phyloP scores from a whole-genome alignment of 1,140 invertebrate genomes.

The Latrodectus geometricus region DNA sequence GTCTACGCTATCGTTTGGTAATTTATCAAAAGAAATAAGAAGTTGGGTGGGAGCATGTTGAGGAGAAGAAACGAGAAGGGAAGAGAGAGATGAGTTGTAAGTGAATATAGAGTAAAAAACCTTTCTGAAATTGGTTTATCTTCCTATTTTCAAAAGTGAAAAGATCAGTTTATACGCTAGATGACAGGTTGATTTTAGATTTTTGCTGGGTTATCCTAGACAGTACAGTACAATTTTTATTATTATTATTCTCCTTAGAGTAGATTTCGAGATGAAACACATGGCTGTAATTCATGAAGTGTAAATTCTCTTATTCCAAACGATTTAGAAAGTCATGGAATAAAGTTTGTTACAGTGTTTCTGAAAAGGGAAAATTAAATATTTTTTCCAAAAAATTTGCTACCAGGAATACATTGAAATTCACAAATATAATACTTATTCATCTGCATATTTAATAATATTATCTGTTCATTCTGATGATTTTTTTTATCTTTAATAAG shows the following conservation, averaged over 20 bases:
- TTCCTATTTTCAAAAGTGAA: background rate
- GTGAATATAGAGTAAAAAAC: slow-evolving; percentile 52
- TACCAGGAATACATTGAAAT: no score
- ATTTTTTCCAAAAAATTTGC: no score
- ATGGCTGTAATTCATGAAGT: background rate
- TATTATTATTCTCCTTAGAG: background rate
- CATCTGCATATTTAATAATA: no score
- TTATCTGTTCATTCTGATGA: no score
- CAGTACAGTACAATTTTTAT: slow-evolving; percentile 5
- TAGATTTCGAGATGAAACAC: background rate
- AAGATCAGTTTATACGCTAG: slow-evolving; percentile 16
- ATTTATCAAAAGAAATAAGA: slow-evolving; percentile 52
- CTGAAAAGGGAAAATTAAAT: no score
- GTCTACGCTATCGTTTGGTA: slow-evolving; percentile 51
- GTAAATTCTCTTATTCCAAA: no score
- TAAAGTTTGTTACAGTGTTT: no score
- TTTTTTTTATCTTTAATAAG: no score
- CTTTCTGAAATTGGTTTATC: slow-evolving; percentile 52
- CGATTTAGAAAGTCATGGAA: no score
- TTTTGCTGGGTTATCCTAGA: slow-evolving; percentile 37
- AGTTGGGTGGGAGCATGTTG: background rate
- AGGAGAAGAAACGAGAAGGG: background rate
- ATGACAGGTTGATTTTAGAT: slow-evolving; percentile 53
- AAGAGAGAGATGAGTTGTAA: background rate
- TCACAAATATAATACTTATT: no score